Base-by-base conservation (phyloP, 2,113 vertebrate species). In the Chionodraco myersi region DNA sequence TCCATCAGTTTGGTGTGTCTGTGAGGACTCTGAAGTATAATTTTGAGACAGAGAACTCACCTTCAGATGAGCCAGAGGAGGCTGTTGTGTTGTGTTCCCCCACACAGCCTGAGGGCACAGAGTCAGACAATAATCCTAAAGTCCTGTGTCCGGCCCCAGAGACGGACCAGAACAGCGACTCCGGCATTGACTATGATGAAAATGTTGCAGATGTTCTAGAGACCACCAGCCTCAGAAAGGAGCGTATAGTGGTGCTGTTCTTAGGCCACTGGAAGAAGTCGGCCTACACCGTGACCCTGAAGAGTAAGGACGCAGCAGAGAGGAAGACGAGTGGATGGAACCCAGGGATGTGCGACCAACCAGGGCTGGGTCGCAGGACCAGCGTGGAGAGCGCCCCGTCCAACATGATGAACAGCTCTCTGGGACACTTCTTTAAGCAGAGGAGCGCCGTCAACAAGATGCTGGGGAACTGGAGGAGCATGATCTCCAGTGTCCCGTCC, bases 261-360 rank as follows among this genome's bases (percentile, higher is more conserved):
- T 92, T 99, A 36, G 91, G 96, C 62, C 97, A 99, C 92, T 99
- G 98, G 98, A 97, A 96, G 91, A 97, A 95, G 81, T 97, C 96
- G 0, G 95, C 96, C 13, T 97, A 94, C 71, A 79, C 93, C 0
- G 90, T 92, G 2, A 93, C 95, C 0, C 69, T 95, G 75, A 94
- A 85, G 92, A 92, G 91, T 4, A 94, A 71, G 1, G 94, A 89
- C 9, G 73, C 85, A 2, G 88, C 63, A 1, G 92, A 90, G 80
- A 90, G 92, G 72, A 94, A 93, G 90, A 61, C 76, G 75, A 94
- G 86, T 56, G 41, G 51, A 9, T 64, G 56, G 44, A 80, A 10
- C 10, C 21, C 0, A 5, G 76, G 48, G 30, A 48, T 14, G 3
- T 57, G 26, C 0, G 86, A 87, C 21, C 79, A 79, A 34, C 26